A percentile compares a stretch with the other conserved stretches of the same genome.
These are phyloP conservation scores for Mus caroli DNA, from an alignment of 2,797 vertebrate species.

Conservation along the genomic window DNA sequence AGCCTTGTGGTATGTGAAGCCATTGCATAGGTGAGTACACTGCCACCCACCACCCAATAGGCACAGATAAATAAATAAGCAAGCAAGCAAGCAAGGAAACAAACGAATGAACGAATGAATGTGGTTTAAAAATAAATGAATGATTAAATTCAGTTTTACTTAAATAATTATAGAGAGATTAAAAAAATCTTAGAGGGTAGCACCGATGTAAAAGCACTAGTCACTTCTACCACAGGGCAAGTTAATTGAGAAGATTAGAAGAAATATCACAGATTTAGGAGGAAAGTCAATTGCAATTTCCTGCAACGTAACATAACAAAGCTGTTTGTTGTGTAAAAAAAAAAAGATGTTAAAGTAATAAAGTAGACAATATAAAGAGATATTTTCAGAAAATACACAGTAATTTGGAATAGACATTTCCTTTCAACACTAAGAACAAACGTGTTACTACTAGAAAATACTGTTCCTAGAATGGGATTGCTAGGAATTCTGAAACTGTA, in stretches of 20 bases:
- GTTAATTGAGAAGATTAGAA: background rate
- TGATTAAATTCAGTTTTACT: background rate
- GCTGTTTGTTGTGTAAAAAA: background rate
- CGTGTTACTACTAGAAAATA: constrained; percentile 22
- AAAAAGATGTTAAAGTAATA: constrained; percentile 54
- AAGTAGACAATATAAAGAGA: constrained; percentile 34
- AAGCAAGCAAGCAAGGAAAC: background rate
- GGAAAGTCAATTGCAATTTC: background rate
- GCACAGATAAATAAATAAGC: background rate
- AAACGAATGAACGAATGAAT: background rate
- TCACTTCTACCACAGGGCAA: background rate
- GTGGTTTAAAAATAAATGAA: background rate
- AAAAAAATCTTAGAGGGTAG: background rate
- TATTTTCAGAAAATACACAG: constrained; percentile 56
- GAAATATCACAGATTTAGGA: background rate
- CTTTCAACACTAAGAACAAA: constrained; percentile 44
- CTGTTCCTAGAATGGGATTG: background rate
- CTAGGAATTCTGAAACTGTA: background rate
- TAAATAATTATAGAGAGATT: background rate
- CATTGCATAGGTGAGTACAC: too few relatives aligned
- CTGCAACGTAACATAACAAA: constrained; percentile 23
- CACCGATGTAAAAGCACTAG: background rate
- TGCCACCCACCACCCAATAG: background rate
- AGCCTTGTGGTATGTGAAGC: background rate
- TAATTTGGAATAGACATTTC: constrained; percentile 47